Evolutionary conservation across 2,888 invertebrate species (phyloP).

Genomic region (Rhingia campestris): DNA sequence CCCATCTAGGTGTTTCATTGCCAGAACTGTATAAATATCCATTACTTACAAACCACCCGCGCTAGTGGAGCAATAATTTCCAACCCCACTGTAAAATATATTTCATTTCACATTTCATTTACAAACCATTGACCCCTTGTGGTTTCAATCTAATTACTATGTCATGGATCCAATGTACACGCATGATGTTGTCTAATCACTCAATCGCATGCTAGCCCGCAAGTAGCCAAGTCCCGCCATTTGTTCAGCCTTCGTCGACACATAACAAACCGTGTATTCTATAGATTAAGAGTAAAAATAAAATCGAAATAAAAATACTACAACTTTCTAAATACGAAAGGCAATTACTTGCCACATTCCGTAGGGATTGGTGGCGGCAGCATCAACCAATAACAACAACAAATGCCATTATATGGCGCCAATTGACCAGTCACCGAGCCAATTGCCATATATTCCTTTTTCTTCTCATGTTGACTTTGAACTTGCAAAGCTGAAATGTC

Average conservation of each 20-base stretch:
- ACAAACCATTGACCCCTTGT: slow-evolving; percentile 22
- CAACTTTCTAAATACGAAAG: slow-evolving; percentile 54
- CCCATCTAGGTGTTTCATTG: too few species aligned
- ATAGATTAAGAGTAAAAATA: not conserved
- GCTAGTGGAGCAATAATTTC: not conserved
- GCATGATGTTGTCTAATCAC: slow-evolving; percentile 7
- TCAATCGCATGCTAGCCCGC: slow-evolving; percentile 15
- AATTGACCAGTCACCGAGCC: slow-evolving; percentile 38
- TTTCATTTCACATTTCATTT: not conserved
- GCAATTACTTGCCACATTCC: slow-evolving; percentile 37
- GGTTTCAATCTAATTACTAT: slow-evolving; percentile 24
- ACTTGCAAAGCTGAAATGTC: slow-evolving; percentile 71
- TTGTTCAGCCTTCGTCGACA: slow-evolving; percentile 15
- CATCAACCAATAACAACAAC: not conserved
- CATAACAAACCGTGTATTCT: not conserved
- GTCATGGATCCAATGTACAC: slow-evolving; percentile 33
- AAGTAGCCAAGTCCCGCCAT: not conserved
- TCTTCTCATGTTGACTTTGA: slow-evolving; percentile 58
- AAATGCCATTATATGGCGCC: slow-evolving; percentile 52
- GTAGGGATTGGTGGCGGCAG: slow-evolving; percentile 20
- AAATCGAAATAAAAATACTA: slow-evolving; percentile 33
- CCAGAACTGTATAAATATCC: too few species aligned
- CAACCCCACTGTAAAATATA: not conserved
- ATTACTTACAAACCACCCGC: too few species aligned
- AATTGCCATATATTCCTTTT: slow-evolving; percentile 52